Conservation (phyloP, 2,797 vertebrate species). For the Urophycis tenuis region DNA sequence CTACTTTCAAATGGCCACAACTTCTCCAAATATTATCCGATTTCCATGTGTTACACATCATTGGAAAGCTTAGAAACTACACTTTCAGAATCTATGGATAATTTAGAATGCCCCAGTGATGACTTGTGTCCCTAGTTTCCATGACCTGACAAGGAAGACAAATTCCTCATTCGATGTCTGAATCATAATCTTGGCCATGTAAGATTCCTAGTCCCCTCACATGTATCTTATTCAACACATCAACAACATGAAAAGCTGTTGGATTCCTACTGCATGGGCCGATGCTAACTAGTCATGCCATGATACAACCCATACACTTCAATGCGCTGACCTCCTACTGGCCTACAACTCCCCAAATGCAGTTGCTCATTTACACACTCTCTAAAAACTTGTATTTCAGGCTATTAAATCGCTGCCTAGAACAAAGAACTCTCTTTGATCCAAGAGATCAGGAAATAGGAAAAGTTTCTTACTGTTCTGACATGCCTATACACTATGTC, state of each 20-base stretch:
- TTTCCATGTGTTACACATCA: too few relatives aligned
- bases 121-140: too few relatives aligned
- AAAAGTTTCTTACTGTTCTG: constrained; percentile 23
- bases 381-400: constrained; percentile 25
- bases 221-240: constrained; percentile 23
- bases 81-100: too few relatives aligned
- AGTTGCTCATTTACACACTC: not conserved
- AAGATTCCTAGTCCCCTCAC: constrained; percentile 17
- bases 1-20: too few relatives aligned
- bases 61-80: too few relatives aligned
- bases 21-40: too few relatives aligned
- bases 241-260: constrained; percentile 31
- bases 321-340: not conserved
- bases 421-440: constrained; percentile 51
- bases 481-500: constrained; percentile 29
- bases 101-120: too few relatives aligned
- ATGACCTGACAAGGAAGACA: too few relatives aligned
- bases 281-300: constrained; percentile 29
- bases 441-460: constrained; percentile 22
- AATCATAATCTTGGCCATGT: not conserved
- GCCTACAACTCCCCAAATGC: constrained; percentile 6
- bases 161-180: not conserved
- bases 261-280: constrained; percentile 2
- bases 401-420: not conserved
- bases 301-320: not conserved